A percentile compares a stretch with the other conserved stretches of the same genome.
Evolutionary conservation across 2,797 vertebrate genomes (phyloP).

Genomic region (Eulemur mongoz): DNA sequence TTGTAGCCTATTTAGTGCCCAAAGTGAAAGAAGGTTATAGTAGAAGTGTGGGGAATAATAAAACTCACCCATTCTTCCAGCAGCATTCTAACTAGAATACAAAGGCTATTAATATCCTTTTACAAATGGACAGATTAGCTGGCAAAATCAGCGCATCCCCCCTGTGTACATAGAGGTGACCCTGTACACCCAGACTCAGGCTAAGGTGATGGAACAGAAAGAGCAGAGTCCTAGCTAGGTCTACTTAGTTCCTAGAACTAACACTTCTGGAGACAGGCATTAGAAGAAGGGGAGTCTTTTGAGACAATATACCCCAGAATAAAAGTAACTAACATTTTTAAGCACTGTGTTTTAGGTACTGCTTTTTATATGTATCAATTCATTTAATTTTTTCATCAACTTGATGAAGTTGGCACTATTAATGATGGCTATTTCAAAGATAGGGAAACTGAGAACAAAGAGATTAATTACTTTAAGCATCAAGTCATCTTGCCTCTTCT

Average conservation of each 20-base stretch:
- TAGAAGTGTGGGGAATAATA: not conserved
- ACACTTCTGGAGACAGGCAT: not conserved
- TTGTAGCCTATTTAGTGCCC: not conserved
- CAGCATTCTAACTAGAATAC: not conserved
- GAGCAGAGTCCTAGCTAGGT: not conserved
- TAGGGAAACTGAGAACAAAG: not conserved
- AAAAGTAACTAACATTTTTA: not conserved
- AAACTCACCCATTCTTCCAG: not conserved
- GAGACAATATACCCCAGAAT: not conserved
- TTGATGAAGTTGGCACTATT: not conserved
- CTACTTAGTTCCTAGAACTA: not conserved
- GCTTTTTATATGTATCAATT: not conserved
- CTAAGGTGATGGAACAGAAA: not conserved
- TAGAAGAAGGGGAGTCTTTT: not conserved
- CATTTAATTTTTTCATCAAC: not conserved
- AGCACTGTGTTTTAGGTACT: not conserved
- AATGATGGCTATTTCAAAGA: not conserved
- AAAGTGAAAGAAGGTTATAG: not conserved
- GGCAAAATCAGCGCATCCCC: not conserved
- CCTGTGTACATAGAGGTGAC: not conserved
- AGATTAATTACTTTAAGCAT: not conserved
- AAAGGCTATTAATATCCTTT: not conserved
- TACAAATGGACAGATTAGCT: not conserved
- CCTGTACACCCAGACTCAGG: not conserved
- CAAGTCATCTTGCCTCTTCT: not conserved